These are phyloP conservation scores for Hipposideros armiger DNA, from an alignment of 2,113 vertebrate genomes.

Conservation along the genomic window DNA sequence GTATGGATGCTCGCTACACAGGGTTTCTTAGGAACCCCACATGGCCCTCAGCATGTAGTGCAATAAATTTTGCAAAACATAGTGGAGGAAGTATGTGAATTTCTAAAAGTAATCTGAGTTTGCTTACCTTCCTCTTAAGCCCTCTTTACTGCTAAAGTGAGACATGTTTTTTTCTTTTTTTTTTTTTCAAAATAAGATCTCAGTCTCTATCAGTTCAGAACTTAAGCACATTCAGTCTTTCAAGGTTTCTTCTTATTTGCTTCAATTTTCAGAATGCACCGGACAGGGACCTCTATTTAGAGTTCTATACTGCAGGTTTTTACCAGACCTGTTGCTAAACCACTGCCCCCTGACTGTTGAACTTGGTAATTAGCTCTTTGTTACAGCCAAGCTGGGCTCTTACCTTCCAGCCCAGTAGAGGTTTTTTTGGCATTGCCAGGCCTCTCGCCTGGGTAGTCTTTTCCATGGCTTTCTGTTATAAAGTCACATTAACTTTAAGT, in stretches of 20 bases:
- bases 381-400: background rate
- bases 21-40: background rate
- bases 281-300: background rate
- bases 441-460: background rate
- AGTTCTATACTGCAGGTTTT: background rate
- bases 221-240: background rate
- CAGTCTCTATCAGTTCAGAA: background rate
- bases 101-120: background rate
- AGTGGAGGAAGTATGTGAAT: background rate
- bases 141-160: background rate
- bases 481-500: background rate
- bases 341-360: background rate
- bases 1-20: background rate
- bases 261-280: background rate
- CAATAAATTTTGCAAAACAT: background rate
- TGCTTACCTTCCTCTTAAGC: background rate
- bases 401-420: background rate
- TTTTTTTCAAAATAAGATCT: background rate
- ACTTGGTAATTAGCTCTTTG: background rate
- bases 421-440: background rate
- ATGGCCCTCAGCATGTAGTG: background rate
- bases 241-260: background rate
- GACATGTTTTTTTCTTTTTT: background rate
- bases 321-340: background rate
- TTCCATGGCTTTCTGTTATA: background rate